These are phyloP conservation scores for Rafetus swinhoei DNA, from an alignment of 2,113 vertebrate genomes.

Conservation along the genomic window DNA sequence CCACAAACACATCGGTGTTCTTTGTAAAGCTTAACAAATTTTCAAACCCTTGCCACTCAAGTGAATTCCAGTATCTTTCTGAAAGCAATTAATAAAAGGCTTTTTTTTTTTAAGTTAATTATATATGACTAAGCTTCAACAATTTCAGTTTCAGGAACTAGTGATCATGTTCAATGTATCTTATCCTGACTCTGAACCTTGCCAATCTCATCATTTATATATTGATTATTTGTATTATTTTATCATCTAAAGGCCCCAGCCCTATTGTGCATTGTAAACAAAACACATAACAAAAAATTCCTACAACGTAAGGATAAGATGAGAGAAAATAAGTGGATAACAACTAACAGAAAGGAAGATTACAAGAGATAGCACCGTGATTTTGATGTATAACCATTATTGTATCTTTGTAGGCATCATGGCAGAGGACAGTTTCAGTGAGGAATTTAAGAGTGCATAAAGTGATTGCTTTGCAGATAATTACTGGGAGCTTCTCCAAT, in stretches of 20 bases:
- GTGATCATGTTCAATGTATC: background rate
- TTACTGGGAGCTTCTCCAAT: background rate
- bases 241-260: background rate
- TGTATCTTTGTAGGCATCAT: background rate
- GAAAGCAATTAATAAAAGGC: background rate
- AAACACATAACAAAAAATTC: background rate
- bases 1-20: background rate
- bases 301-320: background rate
- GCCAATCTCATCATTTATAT: background rate
- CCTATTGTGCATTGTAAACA: background rate
- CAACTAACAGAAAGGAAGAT: background rate
- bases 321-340: background rate
- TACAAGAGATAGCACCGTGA: background rate
- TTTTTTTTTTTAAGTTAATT: background rate
- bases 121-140: background rate
- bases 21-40: background rate
- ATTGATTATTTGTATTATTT: background rate
- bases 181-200: background rate
- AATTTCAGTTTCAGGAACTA: background rate
- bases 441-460: background rate
- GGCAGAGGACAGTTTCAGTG: background rate
- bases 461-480: background rate
- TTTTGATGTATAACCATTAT: background rate
- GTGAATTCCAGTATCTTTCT: background rate
- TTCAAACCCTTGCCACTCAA: background rate